Conservation (phyloP, 1,140 invertebrate genomes). For the Chymomyza costata region DNA sequence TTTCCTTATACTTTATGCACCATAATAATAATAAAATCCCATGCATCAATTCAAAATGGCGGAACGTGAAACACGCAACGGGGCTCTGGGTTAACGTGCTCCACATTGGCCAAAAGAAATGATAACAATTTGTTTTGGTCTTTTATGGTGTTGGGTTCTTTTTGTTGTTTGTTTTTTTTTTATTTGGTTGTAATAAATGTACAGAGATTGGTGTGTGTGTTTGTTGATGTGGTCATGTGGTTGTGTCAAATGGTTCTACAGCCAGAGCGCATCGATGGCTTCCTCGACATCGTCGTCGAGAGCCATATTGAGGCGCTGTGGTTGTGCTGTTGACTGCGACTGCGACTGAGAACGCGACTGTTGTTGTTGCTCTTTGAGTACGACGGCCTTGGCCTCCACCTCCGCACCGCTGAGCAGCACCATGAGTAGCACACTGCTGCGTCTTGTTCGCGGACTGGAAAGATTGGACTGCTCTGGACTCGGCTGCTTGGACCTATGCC, state of each 20-base stretch:
- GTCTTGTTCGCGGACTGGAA: slow-evolving; percentile 6
- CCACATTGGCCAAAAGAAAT: slow-evolving; percentile 20
- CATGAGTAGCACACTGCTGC: slow-evolving; percentile 55
- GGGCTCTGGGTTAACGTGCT: slow-evolving; percentile 25
- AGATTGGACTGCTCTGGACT: slow-evolving; percentile 2
- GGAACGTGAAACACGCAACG: slow-evolving; percentile 25
- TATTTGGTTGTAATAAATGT: slow-evolving; percentile 27
- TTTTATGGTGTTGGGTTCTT: slow-evolving; percentile 25
- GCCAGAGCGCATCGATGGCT: slow-evolving; percentile 58
- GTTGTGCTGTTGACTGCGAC: slow-evolving; percentile 16
- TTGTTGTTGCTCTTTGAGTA: slow-evolving; percentile 48
- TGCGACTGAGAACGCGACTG: slow-evolving; percentile 1
- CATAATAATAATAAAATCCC: no score
- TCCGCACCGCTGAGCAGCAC: slow-evolving; percentile 52
- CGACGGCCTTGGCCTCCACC: slow-evolving; percentile 56
- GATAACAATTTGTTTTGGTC: slow-evolving; percentile 23
- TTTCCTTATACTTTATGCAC: no score
- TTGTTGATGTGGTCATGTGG: no score
- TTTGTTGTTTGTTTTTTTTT: slow-evolving; percentile 31
- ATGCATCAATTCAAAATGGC: not conserved
- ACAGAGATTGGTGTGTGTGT: not conserved
- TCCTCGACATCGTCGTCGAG: slow-evolving; percentile 46
- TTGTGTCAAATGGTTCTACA: slow-evolving; percentile 17
- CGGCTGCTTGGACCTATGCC: slow-evolving; percentile 12
- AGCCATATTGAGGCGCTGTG: slow-evolving; percentile 9